phyloP scores from a whole-genome alignment of 2,888 invertebrate genomes.

The Dasysyrphus albostriatus region DNA sequence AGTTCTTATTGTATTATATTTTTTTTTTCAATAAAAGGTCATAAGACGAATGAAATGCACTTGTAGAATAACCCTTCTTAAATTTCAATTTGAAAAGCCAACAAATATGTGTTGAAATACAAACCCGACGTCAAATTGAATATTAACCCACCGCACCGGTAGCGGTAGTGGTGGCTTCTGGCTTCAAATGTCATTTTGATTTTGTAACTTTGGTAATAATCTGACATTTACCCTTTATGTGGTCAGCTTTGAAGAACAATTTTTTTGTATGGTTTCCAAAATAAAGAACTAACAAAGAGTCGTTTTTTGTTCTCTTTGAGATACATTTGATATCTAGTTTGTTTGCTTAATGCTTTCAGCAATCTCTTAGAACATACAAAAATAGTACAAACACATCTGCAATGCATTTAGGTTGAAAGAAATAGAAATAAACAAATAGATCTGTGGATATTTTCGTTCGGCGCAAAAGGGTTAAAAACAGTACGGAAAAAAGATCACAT shows the following conservation, averaged over 20 bases:
- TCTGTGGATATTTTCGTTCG: background rate
- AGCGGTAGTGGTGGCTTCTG: background rate
- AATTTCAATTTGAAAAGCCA: conserved; percentile 44
- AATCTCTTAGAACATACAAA: conserved; percentile 57
- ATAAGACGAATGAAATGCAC: conserved; percentile 50
- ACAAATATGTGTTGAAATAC: conserved; percentile 36
- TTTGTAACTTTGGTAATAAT: conserved; percentile 63
- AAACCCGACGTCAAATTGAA: conserved; percentile 49
- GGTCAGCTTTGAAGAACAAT: conserved; percentile 42
- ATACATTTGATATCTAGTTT: conserved; percentile 31
- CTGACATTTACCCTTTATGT: conserved; percentile 44
- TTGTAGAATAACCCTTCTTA: conserved; percentile 71
- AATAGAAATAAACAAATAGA: conserved; percentile 2
- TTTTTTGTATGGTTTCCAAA: conserved; percentile 59
- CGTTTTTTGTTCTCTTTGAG: conserved; percentile 36
- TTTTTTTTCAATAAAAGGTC: conserved; percentile 34
- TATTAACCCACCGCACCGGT: too few relatives aligned
- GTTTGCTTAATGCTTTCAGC: conserved; percentile 52
- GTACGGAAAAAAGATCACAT: background rate
- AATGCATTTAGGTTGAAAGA: conserved; percentile 49
- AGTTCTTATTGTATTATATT: background rate
- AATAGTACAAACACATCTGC: conserved; percentile 56
- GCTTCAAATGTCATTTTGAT: conserved; percentile 68
- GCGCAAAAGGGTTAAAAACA: background rate
- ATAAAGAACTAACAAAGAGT: conserved; percentile 25